phyloP scores from a whole-genome alignment of 2,113 vertebrate species.

The Atherinomorus stipes region DNA sequence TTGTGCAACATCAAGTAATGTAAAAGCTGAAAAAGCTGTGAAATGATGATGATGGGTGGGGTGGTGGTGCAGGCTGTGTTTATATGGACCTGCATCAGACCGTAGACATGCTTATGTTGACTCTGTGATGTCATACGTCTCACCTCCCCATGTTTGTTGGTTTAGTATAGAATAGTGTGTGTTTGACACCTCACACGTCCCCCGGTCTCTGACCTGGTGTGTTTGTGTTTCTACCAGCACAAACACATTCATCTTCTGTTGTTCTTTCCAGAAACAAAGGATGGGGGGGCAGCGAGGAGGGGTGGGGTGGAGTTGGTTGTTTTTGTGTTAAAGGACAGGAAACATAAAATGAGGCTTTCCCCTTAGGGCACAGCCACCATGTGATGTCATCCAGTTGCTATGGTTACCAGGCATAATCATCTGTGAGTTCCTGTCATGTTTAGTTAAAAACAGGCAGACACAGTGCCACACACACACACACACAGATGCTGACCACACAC shows the following conservation, averaged over 20 bases:
- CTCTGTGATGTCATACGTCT: neutral
- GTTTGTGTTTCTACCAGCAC: conserved; percentile 1
- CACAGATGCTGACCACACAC: too few relatives aligned
- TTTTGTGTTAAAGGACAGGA: conserved; percentile 58
- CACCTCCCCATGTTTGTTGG: neutral
- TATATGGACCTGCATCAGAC: too few relatives aligned
- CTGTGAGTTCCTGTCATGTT: conserved; percentile 30
- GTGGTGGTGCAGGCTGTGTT: too few relatives aligned
- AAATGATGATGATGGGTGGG: too few relatives aligned
- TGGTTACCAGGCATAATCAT: conserved; percentile 33
- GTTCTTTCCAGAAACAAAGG: conserved; percentile 47
- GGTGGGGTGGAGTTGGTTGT: conserved; percentile 42
- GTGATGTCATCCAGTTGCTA: conserved; percentile 60
- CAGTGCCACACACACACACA: neutral
- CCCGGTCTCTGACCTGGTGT: conserved; percentile 1
- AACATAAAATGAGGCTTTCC: conserved; percentile 42
- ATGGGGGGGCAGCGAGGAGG: neutral
- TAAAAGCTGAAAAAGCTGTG: too few relatives aligned
- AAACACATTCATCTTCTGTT: conserved; percentile 49
- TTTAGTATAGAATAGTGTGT: neutral
- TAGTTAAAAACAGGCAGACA: conserved; percentile 21
- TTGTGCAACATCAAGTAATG: neutral
- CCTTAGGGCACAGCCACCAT: conserved; percentile 35
- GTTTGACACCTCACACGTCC: neutral
- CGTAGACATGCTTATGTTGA: too few relatives aligned